These are phyloP conservation scores for Marronus borbonicus DNA, from an alignment of 2,888 invertebrate species.

Conservation along the genomic window DNA sequence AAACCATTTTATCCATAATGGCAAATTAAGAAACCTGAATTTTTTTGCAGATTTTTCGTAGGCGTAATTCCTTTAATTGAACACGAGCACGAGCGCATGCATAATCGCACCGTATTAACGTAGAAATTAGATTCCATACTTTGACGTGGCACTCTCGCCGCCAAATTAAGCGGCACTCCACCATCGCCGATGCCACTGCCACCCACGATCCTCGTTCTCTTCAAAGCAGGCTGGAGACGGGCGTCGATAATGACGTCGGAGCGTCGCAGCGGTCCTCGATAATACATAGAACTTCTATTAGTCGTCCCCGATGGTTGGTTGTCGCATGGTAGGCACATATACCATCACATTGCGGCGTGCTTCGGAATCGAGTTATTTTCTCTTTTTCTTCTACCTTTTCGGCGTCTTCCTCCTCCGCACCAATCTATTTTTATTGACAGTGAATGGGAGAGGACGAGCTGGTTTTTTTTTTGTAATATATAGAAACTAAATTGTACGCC, in stretches of 20 bases:
- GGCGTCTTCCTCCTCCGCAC: conserved; percentile 20
- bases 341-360: background rate
- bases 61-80: background rate
- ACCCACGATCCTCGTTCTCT: conserved; percentile 4
- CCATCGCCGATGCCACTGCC: background rate
- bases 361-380: conserved; percentile 17
- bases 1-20: too few relatives aligned
- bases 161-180: background rate
- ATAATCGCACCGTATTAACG: conserved; percentile 29
- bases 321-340: background rate
- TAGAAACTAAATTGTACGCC: conserved; percentile 24
- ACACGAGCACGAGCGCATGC: background rate
- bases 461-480: background rate
- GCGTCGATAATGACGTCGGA: conserved; percentile 37
- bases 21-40: too few relatives aligned
- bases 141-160: conserved; percentile 11
- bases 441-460: background rate
- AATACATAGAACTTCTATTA: conserved; percentile 31
- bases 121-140: conserved; percentile 26
- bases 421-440: conserved; percentile 33
- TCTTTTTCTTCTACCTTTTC: conserved; percentile 15
- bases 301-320: conserved; percentile 22
- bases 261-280: conserved; percentile 24
- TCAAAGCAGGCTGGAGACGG: conserved; percentile 3
- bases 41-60: too few relatives aligned